These are phyloP conservation scores for Miichthys miiuy DNA, from an alignment of 2,797 vertebrate genomes.

Conservation along the genomic window DNA sequence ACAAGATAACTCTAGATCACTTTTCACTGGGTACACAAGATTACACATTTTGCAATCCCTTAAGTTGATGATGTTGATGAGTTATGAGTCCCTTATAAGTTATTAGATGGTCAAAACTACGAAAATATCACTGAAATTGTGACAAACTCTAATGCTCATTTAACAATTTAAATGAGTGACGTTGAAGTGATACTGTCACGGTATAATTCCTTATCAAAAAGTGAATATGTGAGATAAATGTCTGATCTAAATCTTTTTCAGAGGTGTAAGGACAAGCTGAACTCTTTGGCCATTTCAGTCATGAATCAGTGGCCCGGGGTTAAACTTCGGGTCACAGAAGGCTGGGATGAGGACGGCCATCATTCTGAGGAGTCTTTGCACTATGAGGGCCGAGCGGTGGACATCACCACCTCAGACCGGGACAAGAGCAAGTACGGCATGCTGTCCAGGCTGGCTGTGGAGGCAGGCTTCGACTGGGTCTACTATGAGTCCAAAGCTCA, in stretches of 20 bases:
- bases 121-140: too few relatives aligned
- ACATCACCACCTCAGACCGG: slow-evolving; percentile 93
- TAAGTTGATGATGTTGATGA: too few relatives aligned
- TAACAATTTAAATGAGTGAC: not conserved
- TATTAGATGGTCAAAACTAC: too few relatives aligned
- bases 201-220: not conserved
- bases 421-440: slow-evolving; percentile 93
- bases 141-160: not conserved
- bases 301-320: slow-evolving; percentile 95
- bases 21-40: not conserved
- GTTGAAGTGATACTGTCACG: not conserved
- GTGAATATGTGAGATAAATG: not conserved
- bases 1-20: too few relatives aligned
- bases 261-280: slow-evolving; percentile 94
- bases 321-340: slow-evolving; percentile 92
- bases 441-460: slow-evolving; percentile 91
- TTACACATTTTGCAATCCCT: not conserved
- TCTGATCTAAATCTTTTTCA: slow-evolving; percentile 57
- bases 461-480: slow-evolving; percentile 95
- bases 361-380: slow-evolving; percentile 93
- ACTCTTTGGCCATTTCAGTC: slow-evolving; percentile 92
- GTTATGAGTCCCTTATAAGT: too few relatives aligned
- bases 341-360: slow-evolving; percentile 94
- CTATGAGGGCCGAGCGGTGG: slow-evolving; percentile 92
- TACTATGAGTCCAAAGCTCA: slow-evolving; percentile 94